Base-by-base conservation (phyloP, 2,113 vertebrate species). In the Elgaria multicarinata region DNA sequence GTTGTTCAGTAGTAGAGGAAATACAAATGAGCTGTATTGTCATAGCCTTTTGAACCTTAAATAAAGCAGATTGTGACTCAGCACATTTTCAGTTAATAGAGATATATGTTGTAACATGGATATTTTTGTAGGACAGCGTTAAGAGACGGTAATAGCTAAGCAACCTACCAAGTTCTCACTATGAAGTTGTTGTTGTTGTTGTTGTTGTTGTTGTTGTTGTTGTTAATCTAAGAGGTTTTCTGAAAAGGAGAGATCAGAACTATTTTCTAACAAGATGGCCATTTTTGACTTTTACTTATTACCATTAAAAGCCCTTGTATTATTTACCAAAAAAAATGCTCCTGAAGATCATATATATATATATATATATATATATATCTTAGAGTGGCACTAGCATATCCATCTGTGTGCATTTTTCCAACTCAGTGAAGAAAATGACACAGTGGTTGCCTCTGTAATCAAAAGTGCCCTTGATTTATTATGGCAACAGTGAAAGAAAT, bases 21-120 rank as follows among this genome's bases (percentile, higher is more conserved):
- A 31, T 62, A 81, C 50, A 72, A 42, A 81, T 81, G 55, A 72
- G 64, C 44, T 31, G 8, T 55, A 44, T n/a, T n/a, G 50, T 44
- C 69, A 42, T n/a, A 44, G 62, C 1, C 13, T 58, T 44, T 0
- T 18, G 66, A 58, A 64, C 39, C 31, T 46, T 42, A 62, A 1
- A 0, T n/a, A n/a, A n/a, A n/a, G n/a, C 46, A 0, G 0, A 0
- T 0, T 0, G 16, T 31, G 18, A 64, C 0, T 0, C 0, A 0
- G 28, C 74, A 0, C 8, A 0, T 16, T 7, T 72, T n/a, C 3
- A 1, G 3, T 1, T 78, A 78, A 42, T 67, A 3, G 78, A 81
- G 81, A 3, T 33, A 0, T 1, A 81, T 69, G 13, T 80, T 50
- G 83, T 28, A 9, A 13, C 3, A 22, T n/a, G 2, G 0, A 0